phyloP scores from a whole-genome alignment of 2,797 vertebrate genomes.

The Neostethus bicornis region DNA sequence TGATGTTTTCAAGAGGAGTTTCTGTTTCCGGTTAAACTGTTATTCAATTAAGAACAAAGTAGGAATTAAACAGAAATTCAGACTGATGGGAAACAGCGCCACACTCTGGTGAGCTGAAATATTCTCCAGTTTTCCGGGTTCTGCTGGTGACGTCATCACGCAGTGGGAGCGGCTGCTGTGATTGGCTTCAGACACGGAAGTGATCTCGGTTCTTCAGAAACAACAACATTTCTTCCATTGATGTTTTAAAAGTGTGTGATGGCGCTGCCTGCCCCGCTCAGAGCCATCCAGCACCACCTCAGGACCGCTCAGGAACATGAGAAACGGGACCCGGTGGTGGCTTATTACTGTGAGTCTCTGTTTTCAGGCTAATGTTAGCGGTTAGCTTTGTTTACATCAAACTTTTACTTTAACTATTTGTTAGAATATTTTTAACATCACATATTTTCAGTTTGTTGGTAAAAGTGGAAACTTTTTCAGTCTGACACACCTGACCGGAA shows the following conservation, averaged over 20 bases:
- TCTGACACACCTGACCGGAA: too few relatives aligned
- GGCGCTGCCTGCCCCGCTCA: constrained; percentile 87
- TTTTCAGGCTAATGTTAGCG: constrained; percentile 35
- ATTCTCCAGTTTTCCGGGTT: too few relatives aligned
- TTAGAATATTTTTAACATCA: too few relatives aligned
- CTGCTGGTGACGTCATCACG: constrained; percentile 42
- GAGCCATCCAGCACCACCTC: constrained; percentile 89
- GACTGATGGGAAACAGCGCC: too few relatives aligned
- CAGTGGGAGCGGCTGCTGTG: constrained; percentile 12
- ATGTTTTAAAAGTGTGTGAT: constrained; percentile 57
- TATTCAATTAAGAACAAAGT: too few relatives aligned
- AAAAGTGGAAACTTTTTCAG: too few relatives aligned
- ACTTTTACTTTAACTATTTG: too few relatives aligned
- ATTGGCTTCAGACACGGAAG: constrained; percentile 66
- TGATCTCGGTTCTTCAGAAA: constrained; percentile 6
- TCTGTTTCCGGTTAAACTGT: too few relatives aligned
- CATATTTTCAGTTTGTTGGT: too few relatives aligned
- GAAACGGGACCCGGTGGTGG: constrained; percentile 90
- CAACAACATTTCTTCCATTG: constrained; percentile 37
- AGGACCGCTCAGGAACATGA: constrained; percentile 95
- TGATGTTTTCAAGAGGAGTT: too few relatives aligned
- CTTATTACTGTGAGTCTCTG: constrained; percentile 93
- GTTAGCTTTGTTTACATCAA: constrained; percentile 46
- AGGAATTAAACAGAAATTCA: too few relatives aligned
- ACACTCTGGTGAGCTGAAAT: too few relatives aligned